Evolutionary conservation across 1,140 invertebrate species (phyloP).

Genomic region (Stegodyphus dumicola): DNA sequence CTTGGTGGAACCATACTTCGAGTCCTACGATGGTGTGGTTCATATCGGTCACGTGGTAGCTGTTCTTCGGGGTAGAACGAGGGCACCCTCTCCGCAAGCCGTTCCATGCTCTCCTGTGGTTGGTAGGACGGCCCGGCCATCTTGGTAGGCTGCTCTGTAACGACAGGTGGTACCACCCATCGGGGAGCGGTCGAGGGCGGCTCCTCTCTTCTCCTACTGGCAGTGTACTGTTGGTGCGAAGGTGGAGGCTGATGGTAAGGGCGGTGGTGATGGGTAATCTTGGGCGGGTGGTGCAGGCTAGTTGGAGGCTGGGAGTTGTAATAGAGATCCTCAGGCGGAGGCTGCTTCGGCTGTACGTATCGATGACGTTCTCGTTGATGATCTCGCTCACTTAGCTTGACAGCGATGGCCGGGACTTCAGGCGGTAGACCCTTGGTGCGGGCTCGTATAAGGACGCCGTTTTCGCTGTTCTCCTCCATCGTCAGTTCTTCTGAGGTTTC

Average conservation of each 20-base stretch:
- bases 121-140: conserved; percentile 54
- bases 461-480: conserved; percentile 60
- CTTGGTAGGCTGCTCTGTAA: conserved; percentile 82
- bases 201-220: conserved; percentile 41
- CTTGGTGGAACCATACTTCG: conserved; percentile 66
- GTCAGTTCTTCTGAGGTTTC: conserved; percentile 51
- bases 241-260: conserved; percentile 40
- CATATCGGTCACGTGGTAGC: not conserved
- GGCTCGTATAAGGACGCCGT: conserved; percentile 58
- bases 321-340: conserved; percentile 61
- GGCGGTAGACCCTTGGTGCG: conserved; percentile 61
- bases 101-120: conserved; percentile 67
- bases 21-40: conserved; percentile 48
- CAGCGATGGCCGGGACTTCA: conserved; percentile 58
- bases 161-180: conserved; percentile 75
- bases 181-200: conserved; percentile 56
- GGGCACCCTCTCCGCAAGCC: conserved; percentile 1
- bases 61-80: conserved; percentile 23
- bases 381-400: conserved; percentile 41
- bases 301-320: conserved; percentile 45
- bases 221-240: conserved; percentile 40
- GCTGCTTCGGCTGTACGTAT: conserved; percentile 41
- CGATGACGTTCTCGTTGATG: conserved; percentile 59
- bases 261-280: conserved; percentile 47
- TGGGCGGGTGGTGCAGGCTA: conserved; percentile 15